Evolutionary conservation across 2,797 vertebrate species (phyloP), one percentile per base, ranked within the genome.

Genomic region (Eulemur rubriventer): DNA sequence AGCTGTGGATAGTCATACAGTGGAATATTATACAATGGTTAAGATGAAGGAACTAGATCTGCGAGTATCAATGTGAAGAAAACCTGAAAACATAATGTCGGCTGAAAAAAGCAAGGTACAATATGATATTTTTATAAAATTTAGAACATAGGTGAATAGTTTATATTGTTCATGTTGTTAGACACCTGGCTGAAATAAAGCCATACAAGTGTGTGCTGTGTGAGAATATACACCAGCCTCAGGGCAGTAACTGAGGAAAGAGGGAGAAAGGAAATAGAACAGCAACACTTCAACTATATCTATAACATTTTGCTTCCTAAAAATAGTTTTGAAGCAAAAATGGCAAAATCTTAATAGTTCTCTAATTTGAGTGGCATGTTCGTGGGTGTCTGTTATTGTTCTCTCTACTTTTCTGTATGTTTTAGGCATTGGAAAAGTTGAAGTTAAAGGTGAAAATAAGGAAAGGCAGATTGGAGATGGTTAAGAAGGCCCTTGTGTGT

Each of bases 241-340:
- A 69, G 69, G 63, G 50, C 7, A 59, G 30, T 48, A 22, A 38
- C 4, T 72, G 83, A 82, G 80, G 57, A 50, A 41, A 12, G 33
- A 35, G 14, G 28, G 59, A 48, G 35, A 16, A 52, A 52, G 86
- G 50, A 81, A 22, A 69, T 12, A 57, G 22, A 59, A n/a, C 59
- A 20, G 41, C 78, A 35, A 16, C 7, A 4, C 30, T 41, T 80
- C 7, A 50, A 4, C 10, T 18, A 1, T 55, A 30, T 78, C 83
- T 46, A 0, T 76, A 72, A 69, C 14, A 55, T 78, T 93, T 91
- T 55, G 48, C 46, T 72, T 81, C 43, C 52, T 84, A 81, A 88
- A 78, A 89, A 52, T 41, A 35, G 14, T 59, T 89, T 88, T 57
- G 65, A 85, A 93, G 55, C 35, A 59, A 91, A 94, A 73, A 89